Conservation (phyloP, 2,797 vertebrate genomes). For the Melanogrammus aeglefinus region DNA sequence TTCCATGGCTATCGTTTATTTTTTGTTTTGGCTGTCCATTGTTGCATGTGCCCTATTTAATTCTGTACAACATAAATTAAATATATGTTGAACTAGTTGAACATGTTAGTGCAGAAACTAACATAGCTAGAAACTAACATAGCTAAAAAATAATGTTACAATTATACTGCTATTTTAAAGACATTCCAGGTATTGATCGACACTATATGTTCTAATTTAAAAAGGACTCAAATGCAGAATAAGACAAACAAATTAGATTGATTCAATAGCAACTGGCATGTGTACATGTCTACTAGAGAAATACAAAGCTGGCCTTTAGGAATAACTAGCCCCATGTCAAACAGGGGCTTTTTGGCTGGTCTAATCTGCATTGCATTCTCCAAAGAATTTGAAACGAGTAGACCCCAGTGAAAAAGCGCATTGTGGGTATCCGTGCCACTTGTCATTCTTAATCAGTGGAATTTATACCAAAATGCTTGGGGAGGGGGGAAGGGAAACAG, state of each 20-base stretch:
- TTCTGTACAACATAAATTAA: background rate
- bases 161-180: background rate
- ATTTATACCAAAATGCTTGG: constrained; percentile 65
- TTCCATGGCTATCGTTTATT: background rate
- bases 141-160: background rate
- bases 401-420: constrained; percentile 62
- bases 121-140: background rate
- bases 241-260: background rate
- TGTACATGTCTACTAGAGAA: background rate
- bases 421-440: constrained; percentile 72
- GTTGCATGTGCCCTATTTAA: background rate
- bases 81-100: background rate
- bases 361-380: constrained; percentile 47
- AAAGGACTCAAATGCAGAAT: background rate
- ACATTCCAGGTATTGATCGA: background rate
- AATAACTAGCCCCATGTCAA: background rate
- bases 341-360: constrained; percentile 26
- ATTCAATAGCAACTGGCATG: background rate
- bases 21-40: background rate
- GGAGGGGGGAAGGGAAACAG: constrained; percentile 31
- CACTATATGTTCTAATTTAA: background rate
- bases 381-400: constrained; percentile 64
- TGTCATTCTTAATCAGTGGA: constrained; percentile 71
- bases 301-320: background rate
- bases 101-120: background rate